phyloP scores from a whole-genome alignment of 2,797 vertebrate genomes.

The Glossophaga mutica region DNA sequence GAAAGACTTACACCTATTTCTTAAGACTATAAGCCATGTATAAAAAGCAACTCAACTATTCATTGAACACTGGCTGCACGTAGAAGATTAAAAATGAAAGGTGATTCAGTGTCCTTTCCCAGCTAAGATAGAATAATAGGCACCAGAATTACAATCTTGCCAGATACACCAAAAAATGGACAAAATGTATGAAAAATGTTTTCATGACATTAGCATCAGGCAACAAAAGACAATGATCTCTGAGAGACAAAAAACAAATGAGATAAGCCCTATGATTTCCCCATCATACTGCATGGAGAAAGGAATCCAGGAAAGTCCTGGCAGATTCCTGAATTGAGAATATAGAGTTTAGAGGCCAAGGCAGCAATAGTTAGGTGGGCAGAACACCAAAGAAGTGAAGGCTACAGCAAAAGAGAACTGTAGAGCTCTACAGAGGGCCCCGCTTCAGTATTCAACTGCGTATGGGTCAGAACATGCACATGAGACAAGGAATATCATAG shows the following conservation, averaged over 20 bases:
- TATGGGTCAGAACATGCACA: not conserved
- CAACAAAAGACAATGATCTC: not conserved
- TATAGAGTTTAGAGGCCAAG: not conserved
- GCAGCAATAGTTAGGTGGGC: not conserved
- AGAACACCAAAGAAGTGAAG: not conserved
- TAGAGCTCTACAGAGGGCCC: not conserved
- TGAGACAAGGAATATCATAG: not conserved
- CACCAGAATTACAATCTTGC: not conserved
- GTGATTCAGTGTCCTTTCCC: not conserved
- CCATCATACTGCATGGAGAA: not conserved
- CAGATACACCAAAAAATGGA: not conserved
- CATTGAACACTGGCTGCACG: not conserved
- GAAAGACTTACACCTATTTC: not conserved
- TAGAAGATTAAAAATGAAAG: not conserved
- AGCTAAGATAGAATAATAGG: not conserved
- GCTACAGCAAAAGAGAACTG: not conserved
- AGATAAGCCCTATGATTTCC: not conserved
- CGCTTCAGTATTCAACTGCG: not conserved
- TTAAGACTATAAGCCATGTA: not conserved
- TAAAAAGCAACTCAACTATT: constrained; percentile 3
- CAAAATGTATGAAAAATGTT: not conserved
- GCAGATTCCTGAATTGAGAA: not conserved
- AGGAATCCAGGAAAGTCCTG: not conserved
- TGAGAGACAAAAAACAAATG: not conserved
- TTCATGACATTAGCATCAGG: not conserved